A percentile compares a stretch with the other conserved stretches of the same genome.
Evolutionary conservation across 2,888 invertebrate species (phyloP).

Genomic region (Gandaritis pyraliata): DNA sequence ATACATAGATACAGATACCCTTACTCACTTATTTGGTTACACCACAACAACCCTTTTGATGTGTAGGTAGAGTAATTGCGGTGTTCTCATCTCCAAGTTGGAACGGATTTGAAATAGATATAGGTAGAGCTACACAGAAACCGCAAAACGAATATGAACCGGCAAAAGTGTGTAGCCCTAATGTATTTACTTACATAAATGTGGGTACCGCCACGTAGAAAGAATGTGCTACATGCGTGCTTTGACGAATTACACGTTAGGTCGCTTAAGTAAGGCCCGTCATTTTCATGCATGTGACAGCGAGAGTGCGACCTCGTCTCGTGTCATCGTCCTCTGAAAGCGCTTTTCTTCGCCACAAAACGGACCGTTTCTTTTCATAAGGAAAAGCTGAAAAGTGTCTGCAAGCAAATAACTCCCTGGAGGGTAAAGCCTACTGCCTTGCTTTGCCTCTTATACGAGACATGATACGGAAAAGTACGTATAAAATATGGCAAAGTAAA

Average conservation of each 20-base stretch:
- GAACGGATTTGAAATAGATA: slow-evolving; percentile 55
- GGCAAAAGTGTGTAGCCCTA: slow-evolving; percentile 25
- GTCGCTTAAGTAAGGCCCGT: slow-evolving; percentile 68
- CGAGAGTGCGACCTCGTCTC: slow-evolving; percentile 81
- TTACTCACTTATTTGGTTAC: slow-evolving; percentile 35
- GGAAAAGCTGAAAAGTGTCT: slow-evolving; percentile 84
- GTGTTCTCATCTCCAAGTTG: slow-evolving; percentile 58
- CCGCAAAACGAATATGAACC: slow-evolving; percentile 50
- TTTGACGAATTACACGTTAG: slow-evolving; percentile 79
- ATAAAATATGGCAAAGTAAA: slow-evolving; percentile 62
- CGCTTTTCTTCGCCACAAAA: slow-evolving; percentile 83
- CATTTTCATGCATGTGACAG: slow-evolving; percentile 77
- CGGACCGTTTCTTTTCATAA: slow-evolving; percentile 84
- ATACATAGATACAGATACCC: background rate
- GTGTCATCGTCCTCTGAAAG: slow-evolving; percentile 85
- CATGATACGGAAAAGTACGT: slow-evolving; percentile 69
- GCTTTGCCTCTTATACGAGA: slow-evolving; percentile 71
- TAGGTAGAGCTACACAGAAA: slow-evolving; percentile 41
- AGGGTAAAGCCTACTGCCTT: slow-evolving; percentile 82
- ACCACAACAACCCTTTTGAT: slow-evolving; percentile 59
- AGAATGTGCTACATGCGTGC: slow-evolving; percentile 54
- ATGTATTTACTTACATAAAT: slow-evolving; percentile 14
- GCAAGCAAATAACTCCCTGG: slow-evolving; percentile 83
- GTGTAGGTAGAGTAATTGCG: slow-evolving; percentile 62
- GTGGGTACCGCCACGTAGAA: background rate